Percentiles rank a stretch among this genome's conserved stretches.
These are phyloP conservation scores for Terebella lapidaria DNA, from an alignment of 2,888 invertebrate genomes.

Conservation along the genomic window DNA sequence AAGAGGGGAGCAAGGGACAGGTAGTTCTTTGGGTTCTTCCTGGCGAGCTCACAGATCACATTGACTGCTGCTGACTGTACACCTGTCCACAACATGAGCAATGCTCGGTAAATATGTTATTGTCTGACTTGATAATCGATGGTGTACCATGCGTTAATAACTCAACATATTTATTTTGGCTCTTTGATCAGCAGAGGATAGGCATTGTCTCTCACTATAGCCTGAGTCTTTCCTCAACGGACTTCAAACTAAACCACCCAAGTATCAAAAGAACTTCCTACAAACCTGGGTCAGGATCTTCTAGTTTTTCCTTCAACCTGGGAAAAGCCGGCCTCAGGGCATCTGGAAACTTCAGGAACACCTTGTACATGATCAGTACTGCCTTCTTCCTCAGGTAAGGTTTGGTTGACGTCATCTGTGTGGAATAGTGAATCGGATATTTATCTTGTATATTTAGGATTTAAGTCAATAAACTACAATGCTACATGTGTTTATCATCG, in stretches of 20 bases:
- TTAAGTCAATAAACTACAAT: too few relatives aligned
- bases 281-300: conserved; percentile 94
- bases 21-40: conserved; percentile 99
- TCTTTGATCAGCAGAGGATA: too few relatives aligned
- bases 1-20: conserved; percentile 96
- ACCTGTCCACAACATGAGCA: conserved; percentile 58
- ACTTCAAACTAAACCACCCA: too few relatives aligned
- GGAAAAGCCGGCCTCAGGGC: conserved; percentile 96
- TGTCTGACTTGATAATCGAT: too few relatives aligned
- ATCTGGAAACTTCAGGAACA: conserved; percentile 98
- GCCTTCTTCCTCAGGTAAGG: conserved; percentile 98
- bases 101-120: too few relatives aligned
- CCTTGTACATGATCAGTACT: conserved; percentile 99
- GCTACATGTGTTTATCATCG: too few relatives aligned
- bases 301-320: conserved; percentile 95
- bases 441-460: too few relatives aligned
- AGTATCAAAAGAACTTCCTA: neutral
- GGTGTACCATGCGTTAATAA: neutral
- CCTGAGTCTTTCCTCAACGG: too few relatives aligned
- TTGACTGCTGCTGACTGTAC: conserved; percentile 99
- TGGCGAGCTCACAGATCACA: conserved; percentile 97
- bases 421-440: too few relatives aligned
- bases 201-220: too few relatives aligned
- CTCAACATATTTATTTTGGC: too few relatives aligned
- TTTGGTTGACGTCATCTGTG: conserved; percentile 95